phyloP scores from a whole-genome alignment of 2,113 vertebrate genomes.

The Protomyctophum bolini region DNA sequence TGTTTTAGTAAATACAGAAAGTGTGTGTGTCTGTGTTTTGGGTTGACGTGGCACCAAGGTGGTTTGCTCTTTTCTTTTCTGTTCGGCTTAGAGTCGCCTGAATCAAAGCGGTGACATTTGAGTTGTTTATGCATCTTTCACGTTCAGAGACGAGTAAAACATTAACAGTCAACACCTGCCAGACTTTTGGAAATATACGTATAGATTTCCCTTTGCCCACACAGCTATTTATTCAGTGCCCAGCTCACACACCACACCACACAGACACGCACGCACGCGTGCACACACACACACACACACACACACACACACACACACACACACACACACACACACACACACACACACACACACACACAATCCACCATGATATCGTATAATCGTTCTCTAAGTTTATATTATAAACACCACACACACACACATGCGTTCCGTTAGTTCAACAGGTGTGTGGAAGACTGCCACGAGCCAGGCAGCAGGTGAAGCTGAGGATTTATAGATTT shows the following conservation, averaged over 20 bases:
- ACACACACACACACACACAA: not conserved
- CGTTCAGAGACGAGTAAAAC: slow-evolving; percentile 4
- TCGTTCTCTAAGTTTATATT: slow-evolving; percentile 62
- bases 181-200: not conserved
- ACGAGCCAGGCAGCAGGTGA: slow-evolving; percentile 75
- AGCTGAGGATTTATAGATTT: slow-evolving; percentile 79
- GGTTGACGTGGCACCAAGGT: slow-evolving; percentile 61
- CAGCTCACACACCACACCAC: slow-evolving; percentile 32
- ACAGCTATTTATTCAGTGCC: not conserved
- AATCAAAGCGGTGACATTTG: not conserved
- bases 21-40: slow-evolving; percentile 64
- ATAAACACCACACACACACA: slow-evolving; percentile 55
- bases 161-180: slow-evolving; percentile 14
- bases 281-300: not conserved
- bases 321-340: not conserved
- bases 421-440: slow-evolving; percentile 60
- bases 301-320: not conserved
- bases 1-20: slow-evolving; percentile 81
- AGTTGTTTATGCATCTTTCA: not conserved
- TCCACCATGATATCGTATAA: slow-evolving; percentile 33
- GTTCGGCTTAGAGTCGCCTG: slow-evolving; percentile 29
- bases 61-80: slow-evolving; percentile 39
- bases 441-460: slow-evolving; percentile 72
- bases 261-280: not conserved
- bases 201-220: slow-evolving; percentile 1